Conservation (phyloP, 2,888 invertebrate genomes). For the Drosophila antonietae region DNA sequence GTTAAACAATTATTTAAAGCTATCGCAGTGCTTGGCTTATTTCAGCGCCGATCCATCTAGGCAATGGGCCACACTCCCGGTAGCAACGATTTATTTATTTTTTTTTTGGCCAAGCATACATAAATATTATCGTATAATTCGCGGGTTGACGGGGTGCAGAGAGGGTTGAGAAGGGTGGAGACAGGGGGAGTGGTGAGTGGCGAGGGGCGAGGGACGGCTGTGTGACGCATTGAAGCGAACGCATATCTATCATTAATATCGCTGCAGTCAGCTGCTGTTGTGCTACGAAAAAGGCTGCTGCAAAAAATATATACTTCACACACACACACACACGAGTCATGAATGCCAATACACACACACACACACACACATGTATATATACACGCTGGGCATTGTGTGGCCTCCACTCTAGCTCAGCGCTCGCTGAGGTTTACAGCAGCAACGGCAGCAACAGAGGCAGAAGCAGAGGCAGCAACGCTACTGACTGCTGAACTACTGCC, state of each 20-base stretch:
- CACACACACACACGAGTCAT: slow-evolving; percentile 30
- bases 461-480: slow-evolving; percentile 40
- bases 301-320: slow-evolving; percentile 41
- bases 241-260: slow-evolving; percentile 79
- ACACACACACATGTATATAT: not conserved
- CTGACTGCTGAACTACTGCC: slow-evolving; percentile 80
- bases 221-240: slow-evolving; percentile 74
- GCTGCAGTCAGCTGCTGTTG: slow-evolving; percentile 80
- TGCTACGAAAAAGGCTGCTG: slow-evolving; percentile 58
- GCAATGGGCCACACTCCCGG: slow-evolving; percentile 1
- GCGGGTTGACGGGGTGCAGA: not conserved
- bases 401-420: slow-evolving; percentile 38
- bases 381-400: slow-evolving; percentile 40
- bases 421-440: slow-evolving; percentile 53
- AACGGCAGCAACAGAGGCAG: slow-evolving; percentile 35
- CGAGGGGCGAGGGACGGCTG: not conserved
- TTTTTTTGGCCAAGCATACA: slow-evolving; percentile 16
- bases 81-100: not conserved
- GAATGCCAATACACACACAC: slow-evolving; percentile 47
- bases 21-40: not conserved
- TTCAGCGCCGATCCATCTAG: not conserved
- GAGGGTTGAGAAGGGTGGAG: not conserved
- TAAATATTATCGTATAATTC: slow-evolving; percentile 70
- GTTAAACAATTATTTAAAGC: slow-evolving; percentile 28
- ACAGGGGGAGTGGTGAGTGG: no score